Evolutionary conservation across 92 coral and sea anemone genomes (phyloP).

Genomic region (Parazoanthus atlanticus): DNA sequence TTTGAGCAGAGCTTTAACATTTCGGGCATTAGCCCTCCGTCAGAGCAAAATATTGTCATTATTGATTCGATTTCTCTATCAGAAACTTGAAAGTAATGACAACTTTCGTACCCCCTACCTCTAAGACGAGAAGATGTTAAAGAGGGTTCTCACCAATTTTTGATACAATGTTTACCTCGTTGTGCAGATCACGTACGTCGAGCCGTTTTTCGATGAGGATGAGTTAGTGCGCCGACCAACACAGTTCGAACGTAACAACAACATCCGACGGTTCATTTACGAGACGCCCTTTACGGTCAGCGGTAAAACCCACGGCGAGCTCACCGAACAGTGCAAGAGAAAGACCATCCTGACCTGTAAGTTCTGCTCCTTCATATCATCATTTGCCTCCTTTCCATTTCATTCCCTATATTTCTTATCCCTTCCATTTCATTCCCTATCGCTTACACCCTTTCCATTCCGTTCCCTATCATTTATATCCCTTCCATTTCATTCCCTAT

Average conservation of each 20-base stretch:
- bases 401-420: not conserved
- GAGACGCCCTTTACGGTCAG: constrained; percentile 98
- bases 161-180: not conserved
- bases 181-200: constrained; percentile 84
- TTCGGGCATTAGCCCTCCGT: too few species aligned
- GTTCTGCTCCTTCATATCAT: constrained; percentile 9
- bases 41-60: too few species aligned
- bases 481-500: not conserved
- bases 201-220: constrained; percentile 95
- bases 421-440: not conserved
- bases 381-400: not conserved
- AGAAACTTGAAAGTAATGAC: not conserved
- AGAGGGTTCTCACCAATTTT: not conserved
- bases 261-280: constrained; percentile 91
- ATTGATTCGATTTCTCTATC: too few species aligned
- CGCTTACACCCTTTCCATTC: not conserved
- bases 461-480: not conserved
- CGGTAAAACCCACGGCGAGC: constrained; percentile 94
- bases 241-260: constrained; percentile 87
- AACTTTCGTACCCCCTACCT: not conserved
- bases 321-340: constrained; percentile 94
- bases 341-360: constrained; percentile 95
- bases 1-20: too few species aligned
- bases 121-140: not conserved
- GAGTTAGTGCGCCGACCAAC: constrained; percentile 80